Conservation (phyloP, 1,140 invertebrate genomes). For the Eubasilissa regina region DNA sequence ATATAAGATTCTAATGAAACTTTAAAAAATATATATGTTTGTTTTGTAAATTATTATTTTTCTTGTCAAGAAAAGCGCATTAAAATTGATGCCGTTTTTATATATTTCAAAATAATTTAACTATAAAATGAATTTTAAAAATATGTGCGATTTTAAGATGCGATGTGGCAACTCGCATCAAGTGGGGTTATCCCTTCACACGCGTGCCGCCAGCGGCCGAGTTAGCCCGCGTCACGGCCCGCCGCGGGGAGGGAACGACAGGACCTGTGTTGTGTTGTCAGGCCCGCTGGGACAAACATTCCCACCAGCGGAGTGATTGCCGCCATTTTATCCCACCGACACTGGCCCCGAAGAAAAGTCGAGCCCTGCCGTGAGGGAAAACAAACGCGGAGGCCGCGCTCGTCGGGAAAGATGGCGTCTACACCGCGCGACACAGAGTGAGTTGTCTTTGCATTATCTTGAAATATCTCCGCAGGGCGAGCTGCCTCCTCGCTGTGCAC, state of each 20-base stretch:
- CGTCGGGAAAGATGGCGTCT: conserved; percentile 31
- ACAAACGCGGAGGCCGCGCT: conserved; percentile 32
- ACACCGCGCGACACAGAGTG: conserved; percentile 33
- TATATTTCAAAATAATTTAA: not conserved
- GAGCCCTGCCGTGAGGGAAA: not conserved
- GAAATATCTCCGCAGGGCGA: not conserved
- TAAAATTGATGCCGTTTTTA: not conserved
- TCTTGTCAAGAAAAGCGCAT: not conserved
- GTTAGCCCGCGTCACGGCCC: conserved; percentile 48
- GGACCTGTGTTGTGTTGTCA: conserved; percentile 35
- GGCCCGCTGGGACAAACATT: conserved; percentile 20
- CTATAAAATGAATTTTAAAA: not conserved
- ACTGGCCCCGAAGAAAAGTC: not conserved
- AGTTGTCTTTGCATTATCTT: conserved; percentile 18
- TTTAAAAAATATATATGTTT: too few species aligned
- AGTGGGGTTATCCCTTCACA: conserved; percentile 43
- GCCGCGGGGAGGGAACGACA: conserved; percentile 28
- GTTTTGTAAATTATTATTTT: too few species aligned
- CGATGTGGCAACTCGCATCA: conserved; percentile 47
- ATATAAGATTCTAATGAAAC: too few species aligned
- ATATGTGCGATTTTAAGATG: not conserved
- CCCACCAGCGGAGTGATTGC: conserved; percentile 2
- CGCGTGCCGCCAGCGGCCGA: conserved; percentile 60
- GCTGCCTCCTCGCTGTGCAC: not conserved
- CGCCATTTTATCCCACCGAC: conserved; percentile 1